Evolutionary conservation across 2,888 invertebrate genomes (phyloP), one percentile per base, ranked within the genome.

Genomic region (Agrotis exclamationis): DNA sequence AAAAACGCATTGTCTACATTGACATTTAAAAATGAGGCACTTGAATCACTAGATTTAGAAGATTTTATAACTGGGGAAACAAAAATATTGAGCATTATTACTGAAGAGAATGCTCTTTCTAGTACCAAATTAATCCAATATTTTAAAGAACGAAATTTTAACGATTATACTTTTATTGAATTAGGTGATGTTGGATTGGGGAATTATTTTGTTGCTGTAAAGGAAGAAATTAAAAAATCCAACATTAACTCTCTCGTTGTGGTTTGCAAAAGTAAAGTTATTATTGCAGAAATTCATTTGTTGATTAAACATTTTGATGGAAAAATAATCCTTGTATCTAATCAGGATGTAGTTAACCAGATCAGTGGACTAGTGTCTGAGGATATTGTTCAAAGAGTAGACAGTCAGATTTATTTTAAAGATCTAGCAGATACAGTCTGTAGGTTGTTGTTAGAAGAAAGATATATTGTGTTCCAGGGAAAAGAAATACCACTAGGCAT

Each of bases 81-180:
- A 50, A 71, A 47, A 28, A 47, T 72, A n/a, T 39, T 56, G 56
- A 16, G 39, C 47, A 45, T 78, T 13, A 39, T 66, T n/a, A 70
- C 82, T 16, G n/a, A 65, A 62, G 70, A 80, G 33, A 65, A 62
- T 54, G 48, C 39, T 14, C 70, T 82, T 6, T 60, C 80, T 24
- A 67, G 70, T 67, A 51, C 70, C 2, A 83, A 83, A 63, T 56
- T 83, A 62, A 60, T 70, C 1, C 80, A 80, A 45, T 80, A 64
- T 65, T 75, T 79, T 53, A 20, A 70, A 18, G 45, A 51, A 45
- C 20, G 66, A 2, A 51, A 70, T 39, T 20, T 44, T 2, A 50
- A 45, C 1, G 56, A 68, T 54, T 76, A 64, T 13, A 63, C 53
- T 0, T 74, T 72, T n/a, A 45, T 83, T 18, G 73, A 83, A 72